phyloP scores from a whole-genome alignment of 1,140 invertebrate species.

The Drosophila pseudoananassae region DNA sequence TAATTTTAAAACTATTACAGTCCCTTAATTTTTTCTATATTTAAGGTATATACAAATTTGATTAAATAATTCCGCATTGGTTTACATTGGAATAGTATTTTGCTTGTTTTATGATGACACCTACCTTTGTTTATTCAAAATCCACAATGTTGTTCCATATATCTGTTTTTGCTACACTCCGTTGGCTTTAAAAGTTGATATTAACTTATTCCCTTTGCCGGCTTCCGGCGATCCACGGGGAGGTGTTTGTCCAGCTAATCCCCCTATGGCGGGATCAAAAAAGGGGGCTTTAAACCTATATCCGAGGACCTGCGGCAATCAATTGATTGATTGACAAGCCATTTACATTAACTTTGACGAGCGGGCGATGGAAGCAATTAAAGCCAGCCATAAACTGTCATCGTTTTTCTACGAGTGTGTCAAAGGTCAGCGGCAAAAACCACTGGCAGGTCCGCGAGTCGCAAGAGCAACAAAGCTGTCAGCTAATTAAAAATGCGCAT shows the following conservation, averaged over 20 bases:
- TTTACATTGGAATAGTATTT: background rate
- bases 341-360: conserved; percentile 62
- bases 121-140: background rate
- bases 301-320: conserved; percentile 50
- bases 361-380: conserved; percentile 50
- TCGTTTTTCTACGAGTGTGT: conserved; percentile 41
- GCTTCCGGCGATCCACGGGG: background rate
- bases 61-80: too few relatives aligned
- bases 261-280: conserved; percentile 15
- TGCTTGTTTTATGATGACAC: background rate
- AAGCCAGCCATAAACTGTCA: conserved; percentile 55
- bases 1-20: too few relatives aligned
- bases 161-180: background rate
- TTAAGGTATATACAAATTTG: too few relatives aligned
- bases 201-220: conserved; percentile 13
- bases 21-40: too few relatives aligned
- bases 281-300: conserved; percentile 36
- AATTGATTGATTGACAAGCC: conserved; percentile 72
- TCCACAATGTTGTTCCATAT: background rate
- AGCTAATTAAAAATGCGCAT: conserved; percentile 78
- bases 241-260: conserved; percentile 12
- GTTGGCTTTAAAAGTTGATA: background rate
- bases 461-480: conserved; percentile 60
- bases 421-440: conserved; percentile 41
- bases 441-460: conserved; percentile 14